phyloP scores from a whole-genome alignment of 1,140 invertebrate genomes.

The Bombus waltoni region DNA sequence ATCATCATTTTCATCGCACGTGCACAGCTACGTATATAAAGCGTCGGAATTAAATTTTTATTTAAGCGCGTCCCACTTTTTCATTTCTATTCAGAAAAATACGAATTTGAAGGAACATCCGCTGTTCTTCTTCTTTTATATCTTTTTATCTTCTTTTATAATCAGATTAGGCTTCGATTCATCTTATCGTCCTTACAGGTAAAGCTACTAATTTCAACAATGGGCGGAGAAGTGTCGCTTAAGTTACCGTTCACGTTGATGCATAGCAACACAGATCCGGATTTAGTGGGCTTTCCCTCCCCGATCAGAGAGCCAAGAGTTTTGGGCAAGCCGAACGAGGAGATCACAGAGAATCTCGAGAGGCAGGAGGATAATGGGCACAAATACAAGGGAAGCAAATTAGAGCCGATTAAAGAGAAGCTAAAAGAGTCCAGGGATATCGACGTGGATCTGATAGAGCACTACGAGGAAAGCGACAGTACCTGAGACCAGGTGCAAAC shows the following conservation, averaged over 20 bases:
- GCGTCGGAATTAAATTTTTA: too few relatives aligned
- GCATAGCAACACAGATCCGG: conserved; percentile 82
- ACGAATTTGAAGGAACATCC: too few relatives aligned
- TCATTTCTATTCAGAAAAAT: too few relatives aligned
- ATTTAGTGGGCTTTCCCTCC: conserved; percentile 69
- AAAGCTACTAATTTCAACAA: conserved; percentile 89
- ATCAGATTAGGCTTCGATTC: background rate
- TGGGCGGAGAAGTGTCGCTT: conserved; percentile 90
- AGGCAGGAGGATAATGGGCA: conserved; percentile 42
- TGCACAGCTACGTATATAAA: too few relatives aligned
- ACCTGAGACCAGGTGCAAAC: conserved; percentile 77
- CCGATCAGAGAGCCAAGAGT: conserved; percentile 56
- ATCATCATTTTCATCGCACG: too few relatives aligned
- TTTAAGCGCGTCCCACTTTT: too few relatives aligned
- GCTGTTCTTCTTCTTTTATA: too few relatives aligned
- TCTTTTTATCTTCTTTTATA: background rate
- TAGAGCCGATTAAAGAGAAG: conserved; percentile 50
- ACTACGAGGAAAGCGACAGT: conserved; percentile 68
- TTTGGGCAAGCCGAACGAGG: conserved; percentile 54
- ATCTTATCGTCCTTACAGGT: conserved; percentile 76
- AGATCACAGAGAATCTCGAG: conserved; percentile 29
- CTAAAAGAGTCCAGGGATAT: conserved; percentile 58
- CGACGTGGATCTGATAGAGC: conserved; percentile 77
- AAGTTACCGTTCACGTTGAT: conserved; percentile 91
- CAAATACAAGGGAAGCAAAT: conserved; percentile 45